A percentile compares a stretch with the other conserved stretches of the same genome.
Conservation (phyloP, 2,113 vertebrate genomes). For the Jaculus jaculus region DNA sequence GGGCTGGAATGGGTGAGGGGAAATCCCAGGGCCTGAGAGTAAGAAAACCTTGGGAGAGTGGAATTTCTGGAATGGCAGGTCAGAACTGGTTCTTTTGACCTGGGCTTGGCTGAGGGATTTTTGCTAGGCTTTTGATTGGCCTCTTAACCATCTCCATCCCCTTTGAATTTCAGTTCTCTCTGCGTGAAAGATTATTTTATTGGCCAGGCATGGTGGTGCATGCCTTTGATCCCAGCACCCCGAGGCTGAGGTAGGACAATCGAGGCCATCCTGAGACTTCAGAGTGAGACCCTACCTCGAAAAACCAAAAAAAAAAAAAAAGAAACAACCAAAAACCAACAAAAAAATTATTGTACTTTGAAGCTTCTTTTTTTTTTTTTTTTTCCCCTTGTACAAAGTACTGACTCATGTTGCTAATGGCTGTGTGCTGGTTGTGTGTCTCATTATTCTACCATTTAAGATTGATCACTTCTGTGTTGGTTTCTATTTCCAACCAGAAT, state of each 20-base stretch:
- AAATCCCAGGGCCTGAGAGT: constrained; percentile 6
- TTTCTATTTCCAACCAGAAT: constrained; percentile 56
- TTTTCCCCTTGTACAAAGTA: constrained; percentile 69
- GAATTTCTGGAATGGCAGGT: constrained; percentile 73
- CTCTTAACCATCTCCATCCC: neutral
- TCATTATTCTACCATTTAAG: neutral
- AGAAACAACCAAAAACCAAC: too few relatives aligned
- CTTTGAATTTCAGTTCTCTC: constrained; percentile 44
- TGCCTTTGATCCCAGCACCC: too few relatives aligned
- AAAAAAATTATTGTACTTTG: constrained; percentile 32
- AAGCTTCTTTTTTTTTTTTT: neutral
- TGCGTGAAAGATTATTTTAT: constrained; percentile 72
- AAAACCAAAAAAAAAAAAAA: too few relatives aligned
- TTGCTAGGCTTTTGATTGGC: neutral
- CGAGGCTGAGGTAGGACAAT: too few relatives aligned
- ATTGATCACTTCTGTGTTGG: constrained; percentile 25
- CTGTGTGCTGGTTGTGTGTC: constrained; percentile 50
- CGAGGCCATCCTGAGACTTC: too few relatives aligned
- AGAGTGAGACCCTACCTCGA: too few relatives aligned
- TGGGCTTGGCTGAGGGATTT: neutral
- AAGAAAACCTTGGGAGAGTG: constrained; percentile 21
- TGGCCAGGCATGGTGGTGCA: too few relatives aligned
- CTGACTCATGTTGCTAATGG: constrained; percentile 75
- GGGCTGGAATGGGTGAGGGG: neutral
- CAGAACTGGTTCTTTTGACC: constrained; percentile 43